Evolutionary conservation across 2,797 vertebrate species (phyloP).

Genomic region (Phataginus tetradactyla): DNA sequence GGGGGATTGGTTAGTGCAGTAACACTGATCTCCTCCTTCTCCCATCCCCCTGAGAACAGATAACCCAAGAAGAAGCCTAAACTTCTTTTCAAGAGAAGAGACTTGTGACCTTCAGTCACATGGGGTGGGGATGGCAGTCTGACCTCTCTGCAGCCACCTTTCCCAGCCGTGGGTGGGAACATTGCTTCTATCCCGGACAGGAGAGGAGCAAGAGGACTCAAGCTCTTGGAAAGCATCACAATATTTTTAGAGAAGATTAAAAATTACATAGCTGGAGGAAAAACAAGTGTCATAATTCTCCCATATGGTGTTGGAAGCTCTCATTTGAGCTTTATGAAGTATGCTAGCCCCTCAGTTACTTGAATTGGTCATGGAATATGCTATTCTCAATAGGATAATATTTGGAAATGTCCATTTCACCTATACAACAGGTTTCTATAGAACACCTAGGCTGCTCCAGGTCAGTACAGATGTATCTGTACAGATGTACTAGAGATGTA

Average conservation of each 20-base stretch:
- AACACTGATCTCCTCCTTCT: background rate
- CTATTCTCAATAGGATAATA: background rate
- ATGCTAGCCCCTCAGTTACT: background rate
- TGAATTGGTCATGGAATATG: background rate
- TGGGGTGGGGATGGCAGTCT: background rate
- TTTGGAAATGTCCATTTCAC: background rate
- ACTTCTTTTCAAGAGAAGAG: background rate
- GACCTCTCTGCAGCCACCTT: background rate
- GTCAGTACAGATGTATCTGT: background rate
- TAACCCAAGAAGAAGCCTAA: background rate
- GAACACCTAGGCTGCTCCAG: background rate
- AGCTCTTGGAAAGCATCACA: background rate
- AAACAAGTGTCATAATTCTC: background rate
- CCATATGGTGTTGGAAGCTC: background rate
- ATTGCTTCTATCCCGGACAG: background rate
- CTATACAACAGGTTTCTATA: background rate
- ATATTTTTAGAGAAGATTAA: background rate
- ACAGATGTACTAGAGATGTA: background rate
- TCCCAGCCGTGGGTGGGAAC: accelerated
- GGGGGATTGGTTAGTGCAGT: background rate
- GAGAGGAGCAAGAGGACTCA: background rate
- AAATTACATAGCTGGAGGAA: background rate
- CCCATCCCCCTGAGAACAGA: background rate
- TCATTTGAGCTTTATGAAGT: background rate
- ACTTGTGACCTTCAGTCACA: background rate